Evolutionary conservation across 2,888 invertebrate genomes (phyloP).

Genomic region (Napeogenes inachia): DNA sequence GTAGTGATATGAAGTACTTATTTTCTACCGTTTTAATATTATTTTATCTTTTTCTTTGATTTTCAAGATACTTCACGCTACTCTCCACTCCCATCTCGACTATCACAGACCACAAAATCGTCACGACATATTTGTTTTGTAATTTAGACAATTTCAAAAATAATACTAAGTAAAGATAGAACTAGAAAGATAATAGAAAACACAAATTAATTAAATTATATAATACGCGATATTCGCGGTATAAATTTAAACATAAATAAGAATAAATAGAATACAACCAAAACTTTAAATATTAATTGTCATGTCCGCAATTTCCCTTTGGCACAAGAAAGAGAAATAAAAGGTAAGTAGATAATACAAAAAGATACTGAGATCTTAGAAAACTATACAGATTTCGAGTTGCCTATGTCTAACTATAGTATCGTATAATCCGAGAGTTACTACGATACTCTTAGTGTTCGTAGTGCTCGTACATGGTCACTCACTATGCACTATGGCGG

Average conservation of each 20-base stretch:
- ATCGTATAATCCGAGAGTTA: not conserved
- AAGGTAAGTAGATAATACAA: conserved; percentile 42
- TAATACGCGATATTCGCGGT: conserved; percentile 9
- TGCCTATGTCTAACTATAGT: conserved; percentile 41
- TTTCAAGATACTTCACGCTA: conserved; percentile 9
- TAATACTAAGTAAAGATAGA: conserved; percentile 25
- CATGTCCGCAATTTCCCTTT: conserved; percentile 64
- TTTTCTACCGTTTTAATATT: not conserved
- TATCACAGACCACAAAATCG: conserved; percentile 64
- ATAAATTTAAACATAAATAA: conserved; percentile 46
- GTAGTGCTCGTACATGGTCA: not conserved
- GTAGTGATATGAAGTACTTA: not conserved
- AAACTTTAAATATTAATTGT: conserved; percentile 53
- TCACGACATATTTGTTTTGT: conserved; percentile 27
- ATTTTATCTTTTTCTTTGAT: not conserved
- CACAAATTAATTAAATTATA: conserved; percentile 23
- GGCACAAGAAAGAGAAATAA: conserved; percentile 60
- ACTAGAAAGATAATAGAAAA: conserved; percentile 28
- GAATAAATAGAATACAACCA: conserved; percentile 60
- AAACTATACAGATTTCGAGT: conserved; percentile 63
- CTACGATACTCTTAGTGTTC: too few species aligned
- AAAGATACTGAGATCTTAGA: conserved; percentile 68
- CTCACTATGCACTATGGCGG: conserved; percentile 9
- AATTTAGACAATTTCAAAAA: conserved; percentile 22
- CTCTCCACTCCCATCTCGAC: conserved; percentile 9